Percentiles rank a stretch among this genome's conserved stretches.
Evolutionary conservation across 2,113 vertebrate genomes (phyloP).

Genomic region (Tetrax tetrax): DNA sequence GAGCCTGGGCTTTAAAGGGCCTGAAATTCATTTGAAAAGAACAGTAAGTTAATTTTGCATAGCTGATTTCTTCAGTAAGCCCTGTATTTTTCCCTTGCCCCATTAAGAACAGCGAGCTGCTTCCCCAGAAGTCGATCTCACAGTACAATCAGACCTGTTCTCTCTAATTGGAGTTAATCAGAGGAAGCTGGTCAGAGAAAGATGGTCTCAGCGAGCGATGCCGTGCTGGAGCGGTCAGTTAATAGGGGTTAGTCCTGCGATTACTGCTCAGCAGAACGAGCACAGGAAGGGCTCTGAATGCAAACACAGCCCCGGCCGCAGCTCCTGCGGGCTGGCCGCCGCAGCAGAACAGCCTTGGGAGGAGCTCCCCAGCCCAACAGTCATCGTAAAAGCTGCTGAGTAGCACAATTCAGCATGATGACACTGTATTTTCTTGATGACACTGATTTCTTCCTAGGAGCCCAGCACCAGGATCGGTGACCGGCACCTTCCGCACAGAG

Average conservation of each 20-base stretch:
- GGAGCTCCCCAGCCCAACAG: not conserved
- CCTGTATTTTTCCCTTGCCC: not conserved
- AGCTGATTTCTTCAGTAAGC: not conserved
- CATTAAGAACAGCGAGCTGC: not conserved
- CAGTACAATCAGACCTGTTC: not conserved
- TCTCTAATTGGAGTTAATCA: not conserved
- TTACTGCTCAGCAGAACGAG: not conserved
- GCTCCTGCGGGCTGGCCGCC: rapidly evolving
- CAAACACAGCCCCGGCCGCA: rapidly evolving
- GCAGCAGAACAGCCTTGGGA: too few relatives aligned
- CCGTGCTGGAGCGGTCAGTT: not conserved
- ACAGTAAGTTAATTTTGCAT: not conserved
- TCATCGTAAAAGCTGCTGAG: not conserved
- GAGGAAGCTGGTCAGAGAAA: not conserved
- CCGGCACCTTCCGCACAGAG: not conserved
- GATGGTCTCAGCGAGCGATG: rapidly evolving
- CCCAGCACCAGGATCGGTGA: not conserved
- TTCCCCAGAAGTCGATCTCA: not conserved
- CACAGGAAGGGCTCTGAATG: not conserved
- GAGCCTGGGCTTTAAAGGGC: not conserved
- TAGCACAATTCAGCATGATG: not conserved
- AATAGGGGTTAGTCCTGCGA: not conserved
- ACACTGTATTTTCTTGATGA: too few relatives aligned
- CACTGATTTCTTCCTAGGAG: not conserved
- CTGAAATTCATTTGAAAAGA: not conserved